Evolutionary conservation across 2,888 invertebrate genomes (phyloP).

Genomic region (Thymelicus acteon): DNA sequence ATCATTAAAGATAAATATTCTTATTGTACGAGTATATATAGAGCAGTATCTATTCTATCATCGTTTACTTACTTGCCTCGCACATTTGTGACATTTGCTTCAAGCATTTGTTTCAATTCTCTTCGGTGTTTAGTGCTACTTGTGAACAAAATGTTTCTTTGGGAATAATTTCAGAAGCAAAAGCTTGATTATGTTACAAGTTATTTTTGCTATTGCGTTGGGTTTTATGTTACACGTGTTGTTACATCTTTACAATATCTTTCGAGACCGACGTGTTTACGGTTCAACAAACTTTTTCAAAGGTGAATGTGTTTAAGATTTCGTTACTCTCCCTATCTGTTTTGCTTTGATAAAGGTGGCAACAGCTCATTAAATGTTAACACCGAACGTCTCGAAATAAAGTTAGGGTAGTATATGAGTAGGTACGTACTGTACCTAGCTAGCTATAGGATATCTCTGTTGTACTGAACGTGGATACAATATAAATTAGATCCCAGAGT

Average conservation of each 20-base stretch:
- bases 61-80: neutral
- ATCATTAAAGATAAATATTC: no score
- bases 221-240: conserved; percentile 52
- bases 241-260: conserved; percentile 73
- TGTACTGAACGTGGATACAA: neutral
- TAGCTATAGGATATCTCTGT: neutral
- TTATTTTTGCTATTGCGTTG: conserved; percentile 58
- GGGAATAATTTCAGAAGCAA: conserved; percentile 7
- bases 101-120: neutral
- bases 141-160: conserved; percentile 17
- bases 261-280: conserved; percentile 65
- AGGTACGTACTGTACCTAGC: neutral
- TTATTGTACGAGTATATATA: no score
- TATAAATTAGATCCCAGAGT: conserved; percentile 2
- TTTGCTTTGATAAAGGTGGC: conserved; percentile 40
- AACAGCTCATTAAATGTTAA: conserved; percentile 35
- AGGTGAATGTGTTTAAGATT: conserved; percentile 42
- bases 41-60: no score
- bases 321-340: conserved; percentile 42
- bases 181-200: conserved; percentile 30
- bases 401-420: neutral
- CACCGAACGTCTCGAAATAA: conserved; percentile 16
- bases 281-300: conserved; percentile 69
- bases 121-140: neutral
- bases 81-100: neutral